Evolutionary conservation across 2,113 vertebrate genomes (phyloP).

Genomic region (Phoenicopterus ruber): DNA sequence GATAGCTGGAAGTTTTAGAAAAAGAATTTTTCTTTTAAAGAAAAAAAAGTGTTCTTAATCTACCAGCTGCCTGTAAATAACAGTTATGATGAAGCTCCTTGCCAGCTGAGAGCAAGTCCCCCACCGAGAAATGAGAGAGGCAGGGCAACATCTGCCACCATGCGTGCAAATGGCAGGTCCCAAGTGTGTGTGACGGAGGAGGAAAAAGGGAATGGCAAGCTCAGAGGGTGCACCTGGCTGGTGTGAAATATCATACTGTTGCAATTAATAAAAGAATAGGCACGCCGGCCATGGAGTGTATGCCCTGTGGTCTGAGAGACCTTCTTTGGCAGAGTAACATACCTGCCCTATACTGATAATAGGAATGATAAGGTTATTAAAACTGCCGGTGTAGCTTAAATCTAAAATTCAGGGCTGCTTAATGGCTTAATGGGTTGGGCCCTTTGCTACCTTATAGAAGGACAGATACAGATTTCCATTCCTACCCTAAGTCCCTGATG

Average conservation of each 20-base stretch:
- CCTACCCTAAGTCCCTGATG: not conserved
- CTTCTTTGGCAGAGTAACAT: not conserved
- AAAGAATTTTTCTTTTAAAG: not conserved
- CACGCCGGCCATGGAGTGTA: not conserved
- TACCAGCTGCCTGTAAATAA: not conserved
- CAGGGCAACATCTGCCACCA: not conserved
- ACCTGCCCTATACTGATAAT: not conserved
- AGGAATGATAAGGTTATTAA: not conserved
- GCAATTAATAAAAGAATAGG: not conserved
- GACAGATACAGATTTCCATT: not conserved
- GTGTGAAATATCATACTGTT: not conserved
- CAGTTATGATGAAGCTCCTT: not conserved
- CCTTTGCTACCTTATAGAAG: not conserved
- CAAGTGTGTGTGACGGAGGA: not conserved
- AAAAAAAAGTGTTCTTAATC: not conserved
- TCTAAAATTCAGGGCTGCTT: not conserved
- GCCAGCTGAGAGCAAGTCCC: not conserved
- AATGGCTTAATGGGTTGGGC: not conserved
- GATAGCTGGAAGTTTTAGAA: not conserved
- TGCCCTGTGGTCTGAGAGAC: not conserved
- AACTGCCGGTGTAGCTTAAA: not conserved
- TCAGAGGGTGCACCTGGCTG: not conserved
- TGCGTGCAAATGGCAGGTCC: not conserved
- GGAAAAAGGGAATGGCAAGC: not conserved
- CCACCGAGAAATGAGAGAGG: not conserved